phyloP scores from a whole-genome alignment of 2,113 vertebrate genomes.

The Rhynchomys soricoides region DNA sequence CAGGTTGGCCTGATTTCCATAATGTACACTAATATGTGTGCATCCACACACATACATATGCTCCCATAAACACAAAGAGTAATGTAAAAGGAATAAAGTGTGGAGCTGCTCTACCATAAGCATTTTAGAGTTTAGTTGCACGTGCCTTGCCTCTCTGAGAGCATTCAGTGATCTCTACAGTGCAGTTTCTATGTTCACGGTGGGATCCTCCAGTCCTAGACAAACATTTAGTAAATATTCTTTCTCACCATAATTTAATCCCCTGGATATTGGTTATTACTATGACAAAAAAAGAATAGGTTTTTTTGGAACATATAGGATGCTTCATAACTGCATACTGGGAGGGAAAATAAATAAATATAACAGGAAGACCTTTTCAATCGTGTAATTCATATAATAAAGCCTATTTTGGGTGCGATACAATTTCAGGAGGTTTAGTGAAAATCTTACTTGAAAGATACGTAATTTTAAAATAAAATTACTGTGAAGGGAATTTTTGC shows the following conservation, averaged over 20 bases:
- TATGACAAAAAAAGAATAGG: not conserved
- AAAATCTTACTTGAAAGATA: not conserved
- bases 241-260: not conserved
- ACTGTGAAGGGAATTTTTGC: not conserved
- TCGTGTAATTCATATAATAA: not conserved
- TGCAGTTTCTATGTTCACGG: not conserved
- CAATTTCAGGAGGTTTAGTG: not conserved
- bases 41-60: not conserved
- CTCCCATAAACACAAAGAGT: not conserved
- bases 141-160: not conserved
- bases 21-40: no score
- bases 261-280: not conserved
- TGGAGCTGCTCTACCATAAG: not conserved
- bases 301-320: not conserved
- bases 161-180: fast-evolving
- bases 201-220: not conserved
- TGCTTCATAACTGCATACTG: not conserved
- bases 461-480: slow-evolving; percentile 50
- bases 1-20: not conserved
- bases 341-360: not conserved
- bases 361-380: not conserved
- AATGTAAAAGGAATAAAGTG: not conserved
- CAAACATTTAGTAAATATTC: not conserved
- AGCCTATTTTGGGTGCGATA: not conserved
- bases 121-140: not conserved